phyloP scores from a whole-genome alignment of 2,113 vertebrate genomes.

The Halichoeres trimaculatus region DNA sequence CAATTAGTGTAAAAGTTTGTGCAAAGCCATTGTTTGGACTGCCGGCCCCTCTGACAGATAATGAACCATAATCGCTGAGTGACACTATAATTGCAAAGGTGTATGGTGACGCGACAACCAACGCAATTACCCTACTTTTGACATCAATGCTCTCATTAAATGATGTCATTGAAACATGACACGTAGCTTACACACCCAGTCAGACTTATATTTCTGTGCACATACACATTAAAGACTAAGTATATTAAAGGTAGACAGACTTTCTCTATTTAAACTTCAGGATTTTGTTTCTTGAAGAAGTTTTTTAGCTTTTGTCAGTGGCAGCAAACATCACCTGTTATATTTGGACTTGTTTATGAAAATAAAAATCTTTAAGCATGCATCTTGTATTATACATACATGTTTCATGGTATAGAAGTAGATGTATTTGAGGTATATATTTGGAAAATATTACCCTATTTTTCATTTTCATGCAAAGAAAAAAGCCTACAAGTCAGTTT shows the following conservation, averaged over 20 bases:
- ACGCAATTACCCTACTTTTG: slow-evolving; percentile 76
- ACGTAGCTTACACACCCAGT: slow-evolving; percentile 44
- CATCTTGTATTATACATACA: too few relatives aligned
- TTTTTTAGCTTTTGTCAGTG: too few relatives aligned
- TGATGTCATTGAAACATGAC: slow-evolving; percentile 79
- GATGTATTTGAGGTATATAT: too few relatives aligned
- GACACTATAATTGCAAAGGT: slow-evolving; percentile 79
- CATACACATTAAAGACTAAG: not conserved
- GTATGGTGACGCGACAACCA: slow-evolving; percentile 73
- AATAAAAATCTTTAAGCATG: too few relatives aligned
- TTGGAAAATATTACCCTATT: too few relatives aligned
- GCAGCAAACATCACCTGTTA: too few relatives aligned
- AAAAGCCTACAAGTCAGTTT: too few relatives aligned
- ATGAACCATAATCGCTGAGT: slow-evolving; percentile 80
- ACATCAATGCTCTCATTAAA: slow-evolving; percentile 76
- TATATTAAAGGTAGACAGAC: not conserved
- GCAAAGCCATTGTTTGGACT: slow-evolving; percentile 74
- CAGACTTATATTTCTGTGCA: slow-evolving; percentile 6
- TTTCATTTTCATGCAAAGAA: too few relatives aligned
- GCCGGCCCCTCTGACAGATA: slow-evolving; percentile 70
- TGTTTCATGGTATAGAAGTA: too few relatives aligned
- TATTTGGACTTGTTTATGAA: not conserved
- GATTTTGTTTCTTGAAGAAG: too few relatives aligned
- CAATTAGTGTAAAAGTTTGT: slow-evolving; percentile 76
- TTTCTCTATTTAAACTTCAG: not conserved